These are phyloP conservation scores for Chrysochloris asiatica DNA, from an alignment of 2,113 vertebrate species.

Conservation along the genomic window DNA sequence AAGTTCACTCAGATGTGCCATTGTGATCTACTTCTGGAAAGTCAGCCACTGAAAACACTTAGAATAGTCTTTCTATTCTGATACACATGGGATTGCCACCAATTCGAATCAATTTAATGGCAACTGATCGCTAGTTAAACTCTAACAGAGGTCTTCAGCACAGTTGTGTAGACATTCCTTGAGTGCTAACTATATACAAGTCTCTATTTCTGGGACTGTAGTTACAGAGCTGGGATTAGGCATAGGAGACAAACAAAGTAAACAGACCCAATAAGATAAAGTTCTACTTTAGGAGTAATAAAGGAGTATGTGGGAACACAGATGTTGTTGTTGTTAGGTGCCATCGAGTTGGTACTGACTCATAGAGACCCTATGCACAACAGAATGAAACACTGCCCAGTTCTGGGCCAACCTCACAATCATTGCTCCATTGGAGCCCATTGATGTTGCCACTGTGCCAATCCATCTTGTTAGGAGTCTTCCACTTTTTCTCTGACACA, in stretches of 20 bases:
- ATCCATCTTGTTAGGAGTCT: too few species aligned
- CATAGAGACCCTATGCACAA: too few species aligned
- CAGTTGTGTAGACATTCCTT: not conserved
- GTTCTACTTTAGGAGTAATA: rapidly evolving
- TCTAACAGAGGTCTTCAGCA: not conserved
- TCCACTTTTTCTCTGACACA: too few species aligned
- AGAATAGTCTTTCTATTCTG: not conserved
- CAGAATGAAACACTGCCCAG: too few species aligned
- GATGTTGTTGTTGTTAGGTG: too few species aligned
- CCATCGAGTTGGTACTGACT: too few species aligned
- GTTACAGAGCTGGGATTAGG: not conserved
- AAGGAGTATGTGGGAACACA: not conserved
- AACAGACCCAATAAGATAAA: not conserved
- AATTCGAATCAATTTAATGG: not conserved
- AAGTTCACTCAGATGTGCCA: not conserved
- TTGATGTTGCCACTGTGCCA: too few species aligned
- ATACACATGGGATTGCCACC: not conserved
- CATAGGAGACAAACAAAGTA: not conserved
- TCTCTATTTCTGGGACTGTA: not conserved
- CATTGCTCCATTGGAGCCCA: too few species aligned
- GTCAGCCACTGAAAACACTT: not conserved
- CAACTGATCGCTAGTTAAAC: not conserved
- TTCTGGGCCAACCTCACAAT: too few species aligned
- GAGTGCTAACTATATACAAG: not conserved
- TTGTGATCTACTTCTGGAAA: not conserved